These are phyloP conservation scores for Drosophila sproati DNA, from an alignment of 1,140 invertebrate genomes.

Conservation along the genomic window DNA sequence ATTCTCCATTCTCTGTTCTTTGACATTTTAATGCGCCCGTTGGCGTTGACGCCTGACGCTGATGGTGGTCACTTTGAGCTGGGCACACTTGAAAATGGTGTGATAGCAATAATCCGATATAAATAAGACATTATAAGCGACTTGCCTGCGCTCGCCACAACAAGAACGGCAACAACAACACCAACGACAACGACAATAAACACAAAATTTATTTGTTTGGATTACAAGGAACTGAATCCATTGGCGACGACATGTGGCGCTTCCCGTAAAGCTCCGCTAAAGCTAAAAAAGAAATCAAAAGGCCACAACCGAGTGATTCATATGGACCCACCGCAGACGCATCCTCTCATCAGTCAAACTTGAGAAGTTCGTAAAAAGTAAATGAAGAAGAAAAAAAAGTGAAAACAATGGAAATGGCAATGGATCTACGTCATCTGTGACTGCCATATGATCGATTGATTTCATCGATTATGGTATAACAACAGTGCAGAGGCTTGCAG, in stretches of 20 bases:
- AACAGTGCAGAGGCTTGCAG: constrained; percentile 44
- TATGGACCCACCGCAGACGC: constrained; percentile 48
- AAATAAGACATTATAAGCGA: constrained; percentile 79
- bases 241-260: constrained; percentile 72
- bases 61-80: constrained; percentile 62
- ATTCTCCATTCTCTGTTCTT: constrained; percentile 62
- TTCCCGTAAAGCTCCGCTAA: constrained; percentile 38
- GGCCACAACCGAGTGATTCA: constrained; percentile 32
- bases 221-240: constrained; percentile 65
- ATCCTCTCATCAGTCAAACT: constrained; percentile 63
- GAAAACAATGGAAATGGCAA: constrained; percentile 58
- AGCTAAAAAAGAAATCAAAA: constrained; percentile 28
- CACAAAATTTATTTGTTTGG: constrained; percentile 52
- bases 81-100: constrained; percentile 75
- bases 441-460: constrained; percentile 72
- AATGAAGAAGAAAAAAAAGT: constrained; percentile 51
- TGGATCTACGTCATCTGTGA: constrained; percentile 11
- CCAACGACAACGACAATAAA: constrained; percentile 40
- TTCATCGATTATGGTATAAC: constrained; percentile 79
- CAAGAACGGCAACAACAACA: constrained; percentile 31
- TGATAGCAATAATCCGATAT: constrained; percentile 79
- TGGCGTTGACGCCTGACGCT: constrained; percentile 68
- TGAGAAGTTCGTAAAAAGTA: not conserved
- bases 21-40: constrained; percentile 80
- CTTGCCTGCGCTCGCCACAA: constrained; percentile 20